phyloP scores from a whole-genome alignment of 2,888 invertebrate species.

The Punctoribates punctum region DNA sequence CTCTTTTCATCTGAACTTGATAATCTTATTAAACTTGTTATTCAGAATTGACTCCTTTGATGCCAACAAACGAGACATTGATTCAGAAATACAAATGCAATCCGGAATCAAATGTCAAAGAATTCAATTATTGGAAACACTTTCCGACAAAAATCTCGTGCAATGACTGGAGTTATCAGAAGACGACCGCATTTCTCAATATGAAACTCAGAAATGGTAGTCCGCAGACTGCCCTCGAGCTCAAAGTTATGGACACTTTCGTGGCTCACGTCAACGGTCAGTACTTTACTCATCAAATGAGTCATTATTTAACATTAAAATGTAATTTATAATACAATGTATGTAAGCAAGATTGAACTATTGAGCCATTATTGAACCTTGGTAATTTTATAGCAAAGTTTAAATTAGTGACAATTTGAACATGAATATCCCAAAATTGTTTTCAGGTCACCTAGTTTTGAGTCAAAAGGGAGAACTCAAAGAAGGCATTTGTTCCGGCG shows the following conservation, averaged over 20 bases:
- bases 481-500: background rate
- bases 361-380: too few species aligned
- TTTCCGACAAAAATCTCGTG: background rate
- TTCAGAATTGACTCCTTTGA: background rate
- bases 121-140: background rate
- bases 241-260: background rate
- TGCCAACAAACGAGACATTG: background rate
- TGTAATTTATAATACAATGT: too few species aligned
- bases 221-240: background rate
- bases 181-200: background rate
- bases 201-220: background rate
- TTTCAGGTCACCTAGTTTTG: background rate
- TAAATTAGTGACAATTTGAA: too few species aligned
- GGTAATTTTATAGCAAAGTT: too few species aligned
- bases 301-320: too few species aligned
- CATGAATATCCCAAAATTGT: background rate
- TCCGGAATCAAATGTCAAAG: background rate
- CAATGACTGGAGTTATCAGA: conserved; percentile 12
- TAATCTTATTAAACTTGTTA: background rate
- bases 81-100: conserved; percentile 12
- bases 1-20: background rate
- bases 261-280: background rate
- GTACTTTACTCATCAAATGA: background rate
- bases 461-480: background rate
- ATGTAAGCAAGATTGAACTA: too few species aligned